Percentiles rank a stretch among this genome's conserved stretches.
phyloP scores from a whole-genome alignment of 1,140 invertebrate species.

The Drosophila hydei region DNA sequence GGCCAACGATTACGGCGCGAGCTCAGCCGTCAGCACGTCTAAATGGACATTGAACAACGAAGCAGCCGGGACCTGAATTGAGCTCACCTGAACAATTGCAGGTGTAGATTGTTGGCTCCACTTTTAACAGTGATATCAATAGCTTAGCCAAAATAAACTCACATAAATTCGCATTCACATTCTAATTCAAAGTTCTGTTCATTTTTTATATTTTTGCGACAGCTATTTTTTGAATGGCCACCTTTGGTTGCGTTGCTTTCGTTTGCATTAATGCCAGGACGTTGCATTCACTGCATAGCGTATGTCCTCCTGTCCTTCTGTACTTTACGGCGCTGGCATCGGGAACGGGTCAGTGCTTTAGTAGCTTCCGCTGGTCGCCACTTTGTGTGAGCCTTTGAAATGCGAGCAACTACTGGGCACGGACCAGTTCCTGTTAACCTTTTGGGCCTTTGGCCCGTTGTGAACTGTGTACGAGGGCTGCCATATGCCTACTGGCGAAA shows the following conservation, averaged over 20 bases:
- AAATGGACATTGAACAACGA: not conserved
- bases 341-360: not conserved
- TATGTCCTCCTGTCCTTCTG: not conserved
- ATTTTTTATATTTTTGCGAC: not conserved
- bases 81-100: not conserved
- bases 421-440: conserved; percentile 7
- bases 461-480: not conserved
- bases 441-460: not conserved
- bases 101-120: not conserved
- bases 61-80: not conserved
- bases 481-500: conserved; percentile 15
- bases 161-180: not conserved
- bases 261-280: conserved; percentile 23
- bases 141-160: not conserved
- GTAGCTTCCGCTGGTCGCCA: conserved; percentile 4
- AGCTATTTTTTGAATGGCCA: conserved; percentile 15
- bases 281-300: conserved; percentile 3
- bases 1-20: conserved; percentile 34
- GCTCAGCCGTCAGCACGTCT: too few relatives aligned
- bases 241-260: conserved; percentile 30
- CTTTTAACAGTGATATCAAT: not conserved
- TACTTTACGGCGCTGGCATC: not conserved
- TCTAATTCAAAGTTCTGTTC: conserved; percentile 2
- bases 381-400: conserved; percentile 10
- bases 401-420: not conserved